A percentile compares a stretch with the other conserved stretches of the same genome.
phyloP scores from a whole-genome alignment of 1,140 invertebrate genomes.

The Calliphora vicina region DNA sequence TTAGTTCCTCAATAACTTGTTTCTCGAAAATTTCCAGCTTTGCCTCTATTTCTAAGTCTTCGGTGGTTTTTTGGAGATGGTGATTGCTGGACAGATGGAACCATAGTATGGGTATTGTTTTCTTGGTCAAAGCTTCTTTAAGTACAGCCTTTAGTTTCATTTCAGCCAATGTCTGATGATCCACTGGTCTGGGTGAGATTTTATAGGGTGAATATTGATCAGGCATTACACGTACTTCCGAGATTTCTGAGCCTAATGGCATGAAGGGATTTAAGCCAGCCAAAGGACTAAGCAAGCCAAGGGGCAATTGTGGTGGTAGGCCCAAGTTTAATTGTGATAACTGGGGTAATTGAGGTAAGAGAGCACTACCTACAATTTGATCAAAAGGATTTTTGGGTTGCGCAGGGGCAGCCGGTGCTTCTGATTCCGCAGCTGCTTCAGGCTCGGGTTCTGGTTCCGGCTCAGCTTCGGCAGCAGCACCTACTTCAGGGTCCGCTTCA shows the following conservation, averaged over 20 bases:
- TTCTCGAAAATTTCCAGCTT: conserved; percentile 53
- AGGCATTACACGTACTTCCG: conserved; percentile 54
- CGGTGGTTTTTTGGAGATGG: background rate
- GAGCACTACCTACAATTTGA: background rate
- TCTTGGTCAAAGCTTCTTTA: conserved; percentile 21
- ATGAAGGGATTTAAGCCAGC: background rate
- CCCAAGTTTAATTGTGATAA: background rate
- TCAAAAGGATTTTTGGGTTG: background rate
- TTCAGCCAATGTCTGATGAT: conserved; percentile 24
- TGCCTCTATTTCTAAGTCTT: conserved; percentile 45
- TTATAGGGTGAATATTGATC: conserved; percentile 27
- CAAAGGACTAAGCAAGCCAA: background rate
- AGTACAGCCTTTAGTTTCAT: conserved; percentile 24
- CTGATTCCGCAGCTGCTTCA: background rate
- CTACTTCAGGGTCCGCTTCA: background rate
- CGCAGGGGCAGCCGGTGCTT: background rate
- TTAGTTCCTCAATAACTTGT: conserved; percentile 53
- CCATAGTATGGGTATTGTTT: conserved; percentile 40
- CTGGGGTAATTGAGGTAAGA: background rate
- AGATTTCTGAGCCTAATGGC: conserved; percentile 48
- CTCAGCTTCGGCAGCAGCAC: background rate
- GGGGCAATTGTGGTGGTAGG: conserved; percentile 18
- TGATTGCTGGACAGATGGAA: conserved; percentile 25
- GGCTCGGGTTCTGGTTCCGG: background rate
- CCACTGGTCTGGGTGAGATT: background rate